phyloP scores from a whole-genome alignment of 2,113 vertebrate genomes.

The Lichenostomus cassidix region DNA sequence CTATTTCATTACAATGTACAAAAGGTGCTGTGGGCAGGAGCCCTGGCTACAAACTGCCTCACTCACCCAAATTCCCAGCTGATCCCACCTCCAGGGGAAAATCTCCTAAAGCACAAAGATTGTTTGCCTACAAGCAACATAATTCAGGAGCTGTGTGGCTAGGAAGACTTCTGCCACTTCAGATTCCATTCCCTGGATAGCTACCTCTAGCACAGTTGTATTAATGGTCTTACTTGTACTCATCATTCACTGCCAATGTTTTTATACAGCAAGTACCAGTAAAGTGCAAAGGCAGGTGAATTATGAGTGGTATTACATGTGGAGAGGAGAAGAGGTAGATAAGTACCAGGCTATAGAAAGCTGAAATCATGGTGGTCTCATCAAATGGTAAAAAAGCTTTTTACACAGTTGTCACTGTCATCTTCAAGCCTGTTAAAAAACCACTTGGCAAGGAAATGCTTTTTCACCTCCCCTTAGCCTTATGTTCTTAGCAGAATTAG shows the following conservation, averaged over 20 bases:
- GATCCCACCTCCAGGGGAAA: not conserved
- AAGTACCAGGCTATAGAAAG: not conserved
- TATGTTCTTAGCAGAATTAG: not conserved
- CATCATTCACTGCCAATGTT: not conserved
- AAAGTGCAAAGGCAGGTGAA: not conserved
- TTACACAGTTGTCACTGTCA: not conserved
- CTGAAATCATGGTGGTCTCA: not conserved
- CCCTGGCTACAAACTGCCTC: not conserved
- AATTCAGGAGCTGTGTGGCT: not conserved
- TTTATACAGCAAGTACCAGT: not conserved
- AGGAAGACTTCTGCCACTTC: not conserved
- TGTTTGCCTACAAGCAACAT: not conserved
- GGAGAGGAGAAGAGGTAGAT: not conserved
- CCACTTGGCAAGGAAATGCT: not conserved
- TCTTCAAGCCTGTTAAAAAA: constrained; percentile 22
- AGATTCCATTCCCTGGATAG: not conserved
- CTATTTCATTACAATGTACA: not conserved
- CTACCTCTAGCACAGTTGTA: not conserved
- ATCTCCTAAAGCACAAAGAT: not conserved
- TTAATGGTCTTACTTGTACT: not conserved
- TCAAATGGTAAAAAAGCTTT: not conserved
- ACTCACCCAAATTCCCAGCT: not conserved
- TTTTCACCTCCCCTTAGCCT: not conserved
- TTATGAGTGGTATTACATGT: not conserved
- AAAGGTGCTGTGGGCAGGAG: not conserved